Evolutionary conservation across 2,888 invertebrate species (phyloP), one percentile per base, ranked within the genome.

Genomic region (Tolmerus cingulatus): DNA sequence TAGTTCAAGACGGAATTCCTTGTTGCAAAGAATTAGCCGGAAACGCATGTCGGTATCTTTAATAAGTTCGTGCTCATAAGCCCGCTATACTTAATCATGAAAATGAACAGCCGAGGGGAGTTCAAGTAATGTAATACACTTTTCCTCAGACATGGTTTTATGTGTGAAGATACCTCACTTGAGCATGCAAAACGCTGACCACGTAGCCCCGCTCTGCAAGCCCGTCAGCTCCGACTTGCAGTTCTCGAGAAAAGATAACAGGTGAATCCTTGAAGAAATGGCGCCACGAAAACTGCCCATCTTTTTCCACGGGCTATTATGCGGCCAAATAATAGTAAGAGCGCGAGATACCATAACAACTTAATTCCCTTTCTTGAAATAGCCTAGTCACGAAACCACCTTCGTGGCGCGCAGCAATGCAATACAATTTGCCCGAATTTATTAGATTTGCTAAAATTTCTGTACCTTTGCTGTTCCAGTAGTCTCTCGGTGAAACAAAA

Each of bases 381-480:
- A n/a, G 66, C 82, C 66, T 57, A 84, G 82, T 84, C 82, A 84
- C 82, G 82, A 84, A 84, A 66, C 19, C 57, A 66, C 37, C 57
- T 66, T 55, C 55, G 40, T 19, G 57, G 23, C 66, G 27, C 37
- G 2, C 40, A 66, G 37, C 27, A 7, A 4, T 51, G n/a, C 51
- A 66, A 9, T 14, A 84, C 30, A 55, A 79, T 30, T 66, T 23
- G 19, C 16, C 82, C 57, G 5, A 37, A 84, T 84, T 84, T 84
- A 84, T 84, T 66, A 84, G 66, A 84, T 84, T 84, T 84, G 66
- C 40, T 57, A 82, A 57, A 66, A 66, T 66, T 84, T 84, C 27
- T 84, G 37, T 40, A 66, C 66, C 27, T 66, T 34, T 84, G 12
- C 66, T 84, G 37, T 19, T 57, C 30, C 0, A 19, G 82, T 12